phyloP scores from a whole-genome alignment of 2,888 invertebrate genomes.

The Brachynemurus nebulosus region DNA sequence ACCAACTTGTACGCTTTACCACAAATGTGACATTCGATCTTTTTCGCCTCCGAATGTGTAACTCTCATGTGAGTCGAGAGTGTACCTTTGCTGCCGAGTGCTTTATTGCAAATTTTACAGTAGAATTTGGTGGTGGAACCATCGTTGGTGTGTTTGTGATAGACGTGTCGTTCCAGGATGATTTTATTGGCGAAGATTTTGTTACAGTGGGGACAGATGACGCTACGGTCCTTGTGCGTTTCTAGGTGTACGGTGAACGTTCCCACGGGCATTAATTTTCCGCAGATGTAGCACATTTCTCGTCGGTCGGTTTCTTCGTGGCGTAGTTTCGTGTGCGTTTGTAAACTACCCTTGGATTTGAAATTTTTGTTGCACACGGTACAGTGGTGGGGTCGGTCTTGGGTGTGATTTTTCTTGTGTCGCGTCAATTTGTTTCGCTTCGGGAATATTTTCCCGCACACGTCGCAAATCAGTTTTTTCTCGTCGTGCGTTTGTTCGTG shows the following conservation, averaged over 20 bases:
- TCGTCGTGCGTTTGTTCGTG: slow-evolving; percentile 1
- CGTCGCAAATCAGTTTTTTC: background rate
- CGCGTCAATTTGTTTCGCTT: background rate
- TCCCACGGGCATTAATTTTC: background rate
- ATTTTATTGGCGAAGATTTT: background rate
- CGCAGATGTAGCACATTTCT: slow-evolving; percentile 4
- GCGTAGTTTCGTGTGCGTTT: background rate
- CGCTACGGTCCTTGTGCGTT: background rate
- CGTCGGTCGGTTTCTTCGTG: background rate
- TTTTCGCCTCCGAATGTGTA: slow-evolving; percentile 3
- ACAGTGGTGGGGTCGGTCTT: background rate
- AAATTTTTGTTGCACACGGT: background rate
- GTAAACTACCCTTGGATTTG: background rate
- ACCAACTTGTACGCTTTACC: background rate
- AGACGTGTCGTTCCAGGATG: background rate
- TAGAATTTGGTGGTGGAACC: background rate
- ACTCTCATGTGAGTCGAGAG: background rate
- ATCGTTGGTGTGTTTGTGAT: background rate
- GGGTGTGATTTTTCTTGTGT: background rate
- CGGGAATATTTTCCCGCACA: background rate
- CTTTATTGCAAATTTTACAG: background rate
- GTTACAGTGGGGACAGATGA: background rate
- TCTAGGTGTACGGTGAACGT: background rate
- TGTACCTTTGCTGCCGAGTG: background rate
- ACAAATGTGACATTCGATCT: background rate